Evolutionary conservation across 2,797 vertebrate genomes (phyloP).

Genomic region (Falco naumanni): DNA sequence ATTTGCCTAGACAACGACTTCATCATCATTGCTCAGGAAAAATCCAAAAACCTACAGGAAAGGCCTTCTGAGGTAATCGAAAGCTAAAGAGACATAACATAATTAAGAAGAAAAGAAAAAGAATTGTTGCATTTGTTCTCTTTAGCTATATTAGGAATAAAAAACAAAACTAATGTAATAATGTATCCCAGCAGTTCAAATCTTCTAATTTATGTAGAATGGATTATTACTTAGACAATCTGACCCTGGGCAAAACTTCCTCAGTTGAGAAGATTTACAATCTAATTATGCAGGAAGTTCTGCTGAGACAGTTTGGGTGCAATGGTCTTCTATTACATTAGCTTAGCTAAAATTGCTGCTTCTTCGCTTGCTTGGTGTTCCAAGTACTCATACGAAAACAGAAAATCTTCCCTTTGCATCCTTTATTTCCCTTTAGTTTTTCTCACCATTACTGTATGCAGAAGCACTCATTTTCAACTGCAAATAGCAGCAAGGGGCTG

Average conservation of each 20-base stretch:
- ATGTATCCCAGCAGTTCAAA: conserved; percentile 61
- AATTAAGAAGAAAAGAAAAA: conserved; percentile 22
- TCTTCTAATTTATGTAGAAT: conserved; percentile 74
- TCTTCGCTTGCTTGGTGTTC: conserved; percentile 52
- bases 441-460: background rate
- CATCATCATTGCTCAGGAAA: conserved; percentile 4
- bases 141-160: conserved; percentile 45
- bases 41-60: conserved; percentile 28
- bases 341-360: conserved; percentile 56
- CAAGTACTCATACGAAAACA: conserved; percentile 47
- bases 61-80: conserved; percentile 32
- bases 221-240: conserved; percentile 73
- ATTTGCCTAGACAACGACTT: conserved; percentile 25
- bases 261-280: conserved; percentile 74
- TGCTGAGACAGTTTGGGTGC: conserved; percentile 66
- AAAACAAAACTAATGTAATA: conserved; percentile 58
- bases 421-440: conserved; percentile 28
- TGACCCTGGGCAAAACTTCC: conserved; percentile 69
- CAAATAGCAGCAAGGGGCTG: background rate
- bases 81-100: conserved; percentile 6
- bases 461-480: background rate
- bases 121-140: conserved; percentile 41
- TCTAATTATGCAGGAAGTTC: conserved; percentile 76
- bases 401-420: background rate
- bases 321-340: conserved; percentile 70